Conservation (phyloP, 2,797 vertebrate genomes). For the Melanotaenia nigrans region DNA sequence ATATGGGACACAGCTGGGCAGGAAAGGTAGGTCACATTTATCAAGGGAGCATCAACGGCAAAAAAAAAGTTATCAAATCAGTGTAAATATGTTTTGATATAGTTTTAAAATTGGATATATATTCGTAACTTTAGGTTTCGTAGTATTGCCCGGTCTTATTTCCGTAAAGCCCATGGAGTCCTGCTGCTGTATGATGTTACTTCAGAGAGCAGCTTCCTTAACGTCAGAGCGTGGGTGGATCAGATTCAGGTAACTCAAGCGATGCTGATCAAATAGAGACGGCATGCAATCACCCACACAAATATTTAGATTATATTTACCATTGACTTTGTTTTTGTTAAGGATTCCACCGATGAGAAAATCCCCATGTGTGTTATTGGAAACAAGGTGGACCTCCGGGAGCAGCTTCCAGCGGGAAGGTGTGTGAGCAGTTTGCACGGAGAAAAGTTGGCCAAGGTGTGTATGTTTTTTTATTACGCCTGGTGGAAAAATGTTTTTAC, state of each 20-base stretch:
- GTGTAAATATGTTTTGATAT: constrained; percentile 1
- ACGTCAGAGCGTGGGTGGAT: constrained; percentile 80
- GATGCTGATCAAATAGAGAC: not conserved
- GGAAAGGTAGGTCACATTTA: constrained; percentile 73
- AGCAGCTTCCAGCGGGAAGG: constrained; percentile 41
- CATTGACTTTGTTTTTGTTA: constrained; percentile 15
- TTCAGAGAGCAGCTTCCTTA: constrained; percentile 84
- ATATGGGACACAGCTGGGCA: constrained; percentile 87
- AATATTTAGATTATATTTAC: not conserved
- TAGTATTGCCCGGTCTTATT: constrained; percentile 83
- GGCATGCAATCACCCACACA: not conserved
- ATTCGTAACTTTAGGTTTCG: constrained; percentile 71
- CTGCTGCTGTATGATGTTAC: constrained; percentile 84
- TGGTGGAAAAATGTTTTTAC: not conserved
- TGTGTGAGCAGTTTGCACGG: constrained; percentile 69
- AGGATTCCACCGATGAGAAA: constrained; percentile 73
- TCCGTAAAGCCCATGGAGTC: constrained; percentile 81
- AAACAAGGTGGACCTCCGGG: constrained; percentile 82
- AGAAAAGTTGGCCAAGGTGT: constrained; percentile 82
- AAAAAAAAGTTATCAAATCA: not conserved
- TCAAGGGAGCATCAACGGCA: constrained; percentile 4
- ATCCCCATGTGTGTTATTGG: constrained; percentile 82
- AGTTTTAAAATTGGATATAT: constrained; percentile 3
- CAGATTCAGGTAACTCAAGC: constrained; percentile 79
- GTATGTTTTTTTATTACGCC: constrained; percentile 31